phyloP scores from a whole-genome alignment of 2,113 vertebrate species.

The Merops nubicus region DNA sequence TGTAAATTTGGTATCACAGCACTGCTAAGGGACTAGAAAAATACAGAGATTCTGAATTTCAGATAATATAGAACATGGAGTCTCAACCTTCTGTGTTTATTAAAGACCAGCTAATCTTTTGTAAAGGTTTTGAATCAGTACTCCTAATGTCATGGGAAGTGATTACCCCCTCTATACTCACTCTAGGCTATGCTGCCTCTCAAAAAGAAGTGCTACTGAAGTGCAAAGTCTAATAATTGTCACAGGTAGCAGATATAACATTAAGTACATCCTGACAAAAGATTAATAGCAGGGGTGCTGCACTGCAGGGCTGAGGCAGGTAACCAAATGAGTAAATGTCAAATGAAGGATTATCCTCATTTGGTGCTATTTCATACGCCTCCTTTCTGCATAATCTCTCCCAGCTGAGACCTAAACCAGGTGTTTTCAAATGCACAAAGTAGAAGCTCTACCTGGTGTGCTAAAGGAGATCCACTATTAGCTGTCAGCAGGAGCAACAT shows the following conservation, averaged over 20 bases:
- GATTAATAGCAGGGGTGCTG: constrained; percentile 59
- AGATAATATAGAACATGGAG: not conserved
- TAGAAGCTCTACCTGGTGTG: constrained; percentile 41
- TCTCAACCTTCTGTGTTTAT: not conserved
- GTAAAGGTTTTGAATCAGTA: not conserved
- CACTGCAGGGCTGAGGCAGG: constrained; percentile 38
- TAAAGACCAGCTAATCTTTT: constrained; percentile 1
- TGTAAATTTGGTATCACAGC: not conserved
- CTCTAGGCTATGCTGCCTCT: constrained; percentile 7
- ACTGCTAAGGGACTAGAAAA: not conserved
- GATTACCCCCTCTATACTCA: constrained; percentile 9
- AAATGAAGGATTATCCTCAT: constrained; percentile 65
- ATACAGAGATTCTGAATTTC: not conserved
- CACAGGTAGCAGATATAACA: constrained; percentile 46
- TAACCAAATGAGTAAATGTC: constrained; percentile 63
- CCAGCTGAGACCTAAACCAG: constrained; percentile 48
- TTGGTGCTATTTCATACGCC: constrained; percentile 18
- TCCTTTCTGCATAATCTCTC: constrained; percentile 49
- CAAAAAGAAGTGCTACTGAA: constrained; percentile 38
- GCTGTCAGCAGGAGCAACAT: constrained; percentile 44
- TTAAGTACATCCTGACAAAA: constrained; percentile 60
- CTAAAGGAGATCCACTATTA: constrained; percentile 55
- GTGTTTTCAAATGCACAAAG: constrained; percentile 60
- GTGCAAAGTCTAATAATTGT: constrained; percentile 51
- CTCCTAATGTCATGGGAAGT: not conserved